Evolutionary conservation across 2,797 vertebrate genomes (phyloP).

Genomic region (Arnoldichthys spilopterus): DNA sequence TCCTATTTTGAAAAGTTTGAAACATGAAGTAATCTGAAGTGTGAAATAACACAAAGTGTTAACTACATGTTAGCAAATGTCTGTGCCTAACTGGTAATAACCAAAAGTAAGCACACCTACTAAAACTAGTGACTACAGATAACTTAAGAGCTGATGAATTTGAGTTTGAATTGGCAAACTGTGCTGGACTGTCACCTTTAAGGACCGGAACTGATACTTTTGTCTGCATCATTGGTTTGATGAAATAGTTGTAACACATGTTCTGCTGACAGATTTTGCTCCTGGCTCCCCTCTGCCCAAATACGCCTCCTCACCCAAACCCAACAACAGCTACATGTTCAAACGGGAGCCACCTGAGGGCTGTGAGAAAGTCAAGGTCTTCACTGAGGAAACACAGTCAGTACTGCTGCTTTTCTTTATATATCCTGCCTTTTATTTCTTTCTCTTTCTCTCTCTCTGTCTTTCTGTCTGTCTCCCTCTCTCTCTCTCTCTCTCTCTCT

Average conservation of each 20-base stretch:
- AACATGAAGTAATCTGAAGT: background rate
- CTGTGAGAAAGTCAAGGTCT: conserved; percentile 89
- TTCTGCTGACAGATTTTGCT: conserved; percentile 48
- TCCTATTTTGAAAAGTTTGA: background rate
- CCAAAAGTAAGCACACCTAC: background rate
- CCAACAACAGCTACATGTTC: conserved; percentile 92
- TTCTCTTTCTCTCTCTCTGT: conserved; percentile 10
- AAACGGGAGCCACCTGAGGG: conserved; percentile 90
- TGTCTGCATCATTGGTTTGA: background rate
- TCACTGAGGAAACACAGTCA: conserved; percentile 86
- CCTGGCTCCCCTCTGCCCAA: conserved; percentile 82
- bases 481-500: background rate
- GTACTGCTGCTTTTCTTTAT: conserved; percentile 61
- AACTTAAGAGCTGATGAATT: background rate
- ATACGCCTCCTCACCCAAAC: conserved; percentile 88
- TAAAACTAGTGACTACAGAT: background rate
- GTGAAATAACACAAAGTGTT: background rate
- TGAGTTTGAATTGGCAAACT: background rate
- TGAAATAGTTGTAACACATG: conserved; percentile 11
- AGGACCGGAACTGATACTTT: background rate
- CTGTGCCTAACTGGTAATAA: background rate
- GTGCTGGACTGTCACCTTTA: background rate
- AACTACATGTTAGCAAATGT: background rate
- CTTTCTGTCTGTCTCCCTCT: background rate
- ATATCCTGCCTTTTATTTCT: conserved; percentile 7